These are phyloP conservation scores for Gallinago media DNA, from an alignment of 2,113 vertebrate species.

Conservation along the genomic window DNA sequence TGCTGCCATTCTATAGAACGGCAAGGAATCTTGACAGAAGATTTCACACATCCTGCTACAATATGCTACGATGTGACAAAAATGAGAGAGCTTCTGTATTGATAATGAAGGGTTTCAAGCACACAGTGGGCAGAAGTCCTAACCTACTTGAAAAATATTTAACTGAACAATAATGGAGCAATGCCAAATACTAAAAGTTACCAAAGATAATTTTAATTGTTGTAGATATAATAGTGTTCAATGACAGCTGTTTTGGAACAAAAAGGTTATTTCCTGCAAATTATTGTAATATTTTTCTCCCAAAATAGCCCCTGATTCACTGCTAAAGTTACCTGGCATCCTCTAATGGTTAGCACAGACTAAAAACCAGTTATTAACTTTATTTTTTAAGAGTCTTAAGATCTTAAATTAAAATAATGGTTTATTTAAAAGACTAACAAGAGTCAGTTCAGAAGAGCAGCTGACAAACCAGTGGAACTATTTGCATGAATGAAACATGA, in stretches of 20 bases:
- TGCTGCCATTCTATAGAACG: not conserved
- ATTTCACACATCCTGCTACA: not conserved
- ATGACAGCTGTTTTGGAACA: constrained; percentile 86
- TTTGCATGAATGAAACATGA: not conserved
- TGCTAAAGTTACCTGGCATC: constrained; percentile 78
- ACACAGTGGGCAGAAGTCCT: constrained; percentile 82
- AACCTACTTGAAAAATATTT: constrained; percentile 85
- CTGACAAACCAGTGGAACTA: not conserved
- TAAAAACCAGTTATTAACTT: constrained; percentile 49
- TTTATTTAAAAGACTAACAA: not conserved
- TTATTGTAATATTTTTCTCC: constrained; percentile 81
- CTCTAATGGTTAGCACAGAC: constrained; percentile 62
- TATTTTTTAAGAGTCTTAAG: constrained; percentile 30
- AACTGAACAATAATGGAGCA: constrained; percentile 85
- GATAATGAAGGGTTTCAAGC: constrained; percentile 69
- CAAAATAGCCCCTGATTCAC: constrained; percentile 83
- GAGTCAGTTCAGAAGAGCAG: not conserved
- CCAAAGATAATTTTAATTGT: constrained; percentile 87
- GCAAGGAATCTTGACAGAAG: not conserved
- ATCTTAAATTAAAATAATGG: constrained; percentile 18
- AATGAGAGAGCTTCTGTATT: constrained; percentile 59
- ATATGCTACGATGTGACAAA: constrained; percentile 55
- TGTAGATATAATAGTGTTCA: constrained; percentile 84
- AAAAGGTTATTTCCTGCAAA: constrained; percentile 86
- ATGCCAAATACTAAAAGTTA: constrained; percentile 83